phyloP scores from a whole-genome alignment of 2,797 vertebrate species.

The Dallia pectoralis region DNA sequence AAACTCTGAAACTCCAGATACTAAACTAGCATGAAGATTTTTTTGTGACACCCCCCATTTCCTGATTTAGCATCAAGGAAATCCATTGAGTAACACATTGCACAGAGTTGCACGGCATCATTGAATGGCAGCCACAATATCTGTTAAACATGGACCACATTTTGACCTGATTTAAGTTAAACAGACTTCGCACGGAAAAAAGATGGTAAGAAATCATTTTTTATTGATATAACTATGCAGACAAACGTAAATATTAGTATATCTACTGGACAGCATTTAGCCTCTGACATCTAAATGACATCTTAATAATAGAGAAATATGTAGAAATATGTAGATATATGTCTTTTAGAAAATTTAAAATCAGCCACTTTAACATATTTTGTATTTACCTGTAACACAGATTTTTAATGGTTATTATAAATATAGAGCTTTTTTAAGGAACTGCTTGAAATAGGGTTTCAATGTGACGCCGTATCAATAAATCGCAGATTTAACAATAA shows the following conservation, averaged over 20 bases:
- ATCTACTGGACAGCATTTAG: neutral
- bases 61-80: neutral
- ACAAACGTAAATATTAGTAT: neutral
- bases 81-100: neutral
- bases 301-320: neutral
- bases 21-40: too few species aligned
- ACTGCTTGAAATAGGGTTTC: neutral
- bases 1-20: too few species aligned
- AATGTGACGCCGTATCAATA: neutral
- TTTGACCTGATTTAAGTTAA: slow-evolving; percentile 23
- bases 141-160: slow-evolving; percentile 7
- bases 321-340: too few species aligned
- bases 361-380: neutral
- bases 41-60: neutral
- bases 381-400: too few species aligned
- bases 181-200: slow-evolving; percentile 28
- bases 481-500: neutral
- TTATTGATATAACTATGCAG: neutral
- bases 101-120: neutral
- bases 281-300: neutral
- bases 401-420: neutral
- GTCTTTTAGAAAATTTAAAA: neutral
- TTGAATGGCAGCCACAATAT: neutral
- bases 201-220: slow-evolving; percentile 58
- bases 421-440: neutral